Evolutionary conservation across 2,113 vertebrate genomes (phyloP), one percentile per base, ranked within the genome.

Genomic region (Pristiophorus japonicus): DNA sequence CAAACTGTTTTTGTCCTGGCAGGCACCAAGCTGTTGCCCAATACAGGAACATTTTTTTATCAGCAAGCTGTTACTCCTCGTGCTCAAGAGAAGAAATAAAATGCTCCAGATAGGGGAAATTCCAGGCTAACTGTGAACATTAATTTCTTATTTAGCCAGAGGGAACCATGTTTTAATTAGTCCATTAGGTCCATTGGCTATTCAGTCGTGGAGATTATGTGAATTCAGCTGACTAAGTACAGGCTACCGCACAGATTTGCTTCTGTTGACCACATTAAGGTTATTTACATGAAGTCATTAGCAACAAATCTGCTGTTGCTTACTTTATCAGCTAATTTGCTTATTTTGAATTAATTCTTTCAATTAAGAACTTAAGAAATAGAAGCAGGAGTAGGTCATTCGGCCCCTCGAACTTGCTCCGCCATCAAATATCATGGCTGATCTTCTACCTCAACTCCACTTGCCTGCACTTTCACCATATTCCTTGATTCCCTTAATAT

Each of bases 91-190:
- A 73, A 70, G 93, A 94, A 34, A 59, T 90, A 59, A 27, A 90
- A 90, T 90, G 47, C 27, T 11, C 11, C 51, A 59, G 87, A 90
- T 30, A 55, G 30, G 87, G 51, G 51, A 90, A 30, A 51, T 51
- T 70, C 45, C 10, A 27, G 42, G 51, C 66, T 94, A 70, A 94
- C 66, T 70, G 66, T 70, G 65, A 70, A 42, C 65, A 67, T 65
- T 94, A 94, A 94, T 94, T 45, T 94, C 42, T 94, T 51, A 73
- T 51, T 94, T n/a, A 51, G 93, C 93, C 42, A 30, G 42, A 70
- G 93, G 65, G 93, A 94, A 94, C 51, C 45, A 34, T 67, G 51
- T 94, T 70, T 94, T 70, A 94, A 51, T 94, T 94, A 94, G 66
- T 47, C 45, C 66, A 94, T 47, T 27, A 94, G 42, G 65, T 18